A percentile compares a stretch with the other conserved stretches of the same genome.
Evolutionary conservation across 2,113 vertebrate genomes (phyloP).

Genomic region (Bujurquina vittata): DNA sequence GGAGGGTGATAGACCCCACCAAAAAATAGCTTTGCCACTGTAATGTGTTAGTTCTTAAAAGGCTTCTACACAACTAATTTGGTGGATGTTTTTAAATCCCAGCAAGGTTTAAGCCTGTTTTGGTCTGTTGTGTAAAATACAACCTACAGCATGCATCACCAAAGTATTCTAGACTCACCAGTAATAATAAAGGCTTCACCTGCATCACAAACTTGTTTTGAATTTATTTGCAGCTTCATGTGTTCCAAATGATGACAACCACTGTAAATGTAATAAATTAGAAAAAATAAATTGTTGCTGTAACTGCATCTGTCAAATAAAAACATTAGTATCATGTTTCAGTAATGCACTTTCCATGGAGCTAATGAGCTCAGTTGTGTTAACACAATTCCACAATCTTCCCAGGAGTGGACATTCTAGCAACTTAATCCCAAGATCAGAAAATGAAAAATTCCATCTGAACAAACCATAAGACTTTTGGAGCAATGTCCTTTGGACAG

Average conservation of each 20-base stretch:
- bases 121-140: not conserved
- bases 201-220: not conserved
- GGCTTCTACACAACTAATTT: not conserved
- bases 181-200: not conserved
- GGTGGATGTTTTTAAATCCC: not conserved
- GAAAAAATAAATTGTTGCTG: not conserved
- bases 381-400: no score
- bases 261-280: not conserved
- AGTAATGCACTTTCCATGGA: not conserved
- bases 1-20: conserved; percentile 88
- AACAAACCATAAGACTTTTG: not conserved
- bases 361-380: not conserved
- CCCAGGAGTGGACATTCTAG: no score
- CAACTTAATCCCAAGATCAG: no score
- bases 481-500: not conserved
- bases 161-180: not conserved
- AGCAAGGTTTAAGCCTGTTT: not conserved
- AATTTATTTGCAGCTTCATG: not conserved
- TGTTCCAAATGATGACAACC: not conserved
- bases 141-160: not conserved
- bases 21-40: conserved; percentile 39
- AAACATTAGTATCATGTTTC: not conserved
- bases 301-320: not conserved
- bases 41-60: not conserved
- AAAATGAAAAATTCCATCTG: not conserved